Evolutionary conservation across 2,797 vertebrate species (phyloP), one percentile per base, ranked within the genome.

Genomic region (Sebastes hubbsi): DNA sequence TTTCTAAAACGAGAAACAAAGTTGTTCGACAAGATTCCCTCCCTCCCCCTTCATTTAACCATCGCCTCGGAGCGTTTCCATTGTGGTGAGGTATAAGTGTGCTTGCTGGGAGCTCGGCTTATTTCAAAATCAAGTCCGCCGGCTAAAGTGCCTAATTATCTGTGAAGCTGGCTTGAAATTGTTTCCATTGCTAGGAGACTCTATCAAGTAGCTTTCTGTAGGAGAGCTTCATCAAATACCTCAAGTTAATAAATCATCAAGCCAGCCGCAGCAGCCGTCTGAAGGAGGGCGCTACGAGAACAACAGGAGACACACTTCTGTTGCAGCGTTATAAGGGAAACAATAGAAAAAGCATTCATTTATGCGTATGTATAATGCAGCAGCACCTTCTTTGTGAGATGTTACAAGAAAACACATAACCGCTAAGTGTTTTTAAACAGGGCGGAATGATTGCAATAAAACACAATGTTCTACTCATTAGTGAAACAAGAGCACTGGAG

Each of bases 71-170:
- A 84, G 81, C 76, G 14, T 69, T 72, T 79, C 65, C 54, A 73
- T 38, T 38, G 71, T 20, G 52, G 55, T 10, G 68, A 86, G 72
- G 76, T 83, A 55, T 65, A 75, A 78, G 81, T 66, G 81, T 22
- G 77, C 76, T 84, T 73, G 78, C 86, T 67, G 59, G 58, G 73
- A 87, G 84, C 80, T 80, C 58, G 24, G 87, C 90, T 90, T 86
- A 84, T 91, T 90, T 92, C 58, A 83, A 89, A 92, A 93, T 88
- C 91, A 94, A 82, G 85, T 86, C 94, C 55, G 69, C 81, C 59
- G 85, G 92, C 91, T 91, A 85, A 94, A 94, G 91, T 84, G 89
- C 87, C 90, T 94, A 94, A 95, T 95, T 95, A 94, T 93, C 91
- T 94, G 91, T 93, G 92, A 94, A 94, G 94, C 85, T 94, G 87